Conservation (phyloP, 2,888 invertebrate genomes). For the Meta bourneti region DNA sequence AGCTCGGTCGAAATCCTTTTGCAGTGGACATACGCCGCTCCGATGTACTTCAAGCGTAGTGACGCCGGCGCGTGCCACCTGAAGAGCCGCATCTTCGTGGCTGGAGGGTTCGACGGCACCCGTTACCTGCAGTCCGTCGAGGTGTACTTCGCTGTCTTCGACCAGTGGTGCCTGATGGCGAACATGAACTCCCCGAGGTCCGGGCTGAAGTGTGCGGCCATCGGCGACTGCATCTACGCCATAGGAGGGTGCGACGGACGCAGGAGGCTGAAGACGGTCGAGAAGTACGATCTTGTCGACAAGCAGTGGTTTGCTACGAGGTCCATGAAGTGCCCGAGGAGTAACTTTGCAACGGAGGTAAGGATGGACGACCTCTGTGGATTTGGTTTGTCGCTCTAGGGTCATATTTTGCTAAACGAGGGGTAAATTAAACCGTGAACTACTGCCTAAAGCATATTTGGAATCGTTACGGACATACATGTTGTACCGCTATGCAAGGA, state of each 20-base stretch:
- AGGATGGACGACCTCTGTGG: background rate
- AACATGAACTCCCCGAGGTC: slow-evolving; percentile 26
- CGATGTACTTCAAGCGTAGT: slow-evolving; percentile 40
- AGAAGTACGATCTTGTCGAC: slow-evolving; percentile 14
- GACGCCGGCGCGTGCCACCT: slow-evolving; percentile 28
- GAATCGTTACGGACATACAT: too few relatives aligned
- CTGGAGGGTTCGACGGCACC: slow-evolving; percentile 37
- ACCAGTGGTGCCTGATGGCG: slow-evolving; percentile 33
- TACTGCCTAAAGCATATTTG: too few relatives aligned
- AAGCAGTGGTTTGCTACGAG: slow-evolving; percentile 41
- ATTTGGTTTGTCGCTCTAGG: background rate
- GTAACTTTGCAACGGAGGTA: slow-evolving; percentile 41
- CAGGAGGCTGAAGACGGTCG: slow-evolving; percentile 3
- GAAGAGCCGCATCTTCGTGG: slow-evolving; percentile 21
- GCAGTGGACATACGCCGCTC: slow-evolving; percentile 26
- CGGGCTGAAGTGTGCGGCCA: background rate
- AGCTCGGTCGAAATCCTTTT: background rate
- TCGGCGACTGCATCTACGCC: slow-evolving; percentile 25
- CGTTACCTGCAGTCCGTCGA: slow-evolving; percentile 8
- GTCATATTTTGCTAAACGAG: too few relatives aligned
- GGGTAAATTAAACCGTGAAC: too few relatives aligned
- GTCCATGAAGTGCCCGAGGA: slow-evolving; percentile 35
- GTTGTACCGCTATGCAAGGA: too few relatives aligned
- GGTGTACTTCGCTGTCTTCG: slow-evolving; percentile 17
- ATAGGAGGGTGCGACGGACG: slow-evolving; percentile 32